Evolutionary conservation across 2,888 invertebrate species (phyloP).

Genomic region (Mimachlamys varia): DNA sequence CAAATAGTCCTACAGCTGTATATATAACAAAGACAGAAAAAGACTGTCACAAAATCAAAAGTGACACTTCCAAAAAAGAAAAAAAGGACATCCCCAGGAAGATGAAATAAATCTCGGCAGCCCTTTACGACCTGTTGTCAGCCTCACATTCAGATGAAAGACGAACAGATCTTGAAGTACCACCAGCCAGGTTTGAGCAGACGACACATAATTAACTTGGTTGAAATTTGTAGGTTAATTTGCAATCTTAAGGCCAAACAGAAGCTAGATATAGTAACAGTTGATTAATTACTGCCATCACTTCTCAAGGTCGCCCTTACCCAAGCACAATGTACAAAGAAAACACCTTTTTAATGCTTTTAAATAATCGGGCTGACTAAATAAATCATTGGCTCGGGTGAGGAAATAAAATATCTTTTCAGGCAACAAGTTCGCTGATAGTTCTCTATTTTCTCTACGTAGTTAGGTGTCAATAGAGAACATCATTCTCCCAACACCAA

Average conservation of each 20-base stretch:
- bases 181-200: slow-evolving; percentile 12
- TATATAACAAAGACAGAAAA: not conserved
- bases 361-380: slow-evolving; percentile 14
- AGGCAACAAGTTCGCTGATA: not conserved
- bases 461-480: slow-evolving; percentile 7
- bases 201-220: slow-evolving; percentile 29
- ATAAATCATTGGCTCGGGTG: slow-evolving; percentile 9
- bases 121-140: not conserved
- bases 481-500: not conserved
- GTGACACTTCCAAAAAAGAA: not conserved
- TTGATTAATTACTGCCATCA: slow-evolving; percentile 25
- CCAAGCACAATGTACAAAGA: not conserved
- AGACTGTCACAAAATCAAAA: not conserved
- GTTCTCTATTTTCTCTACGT: not conserved
- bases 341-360: slow-evolving; percentile 15
- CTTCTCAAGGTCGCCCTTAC: not conserved
- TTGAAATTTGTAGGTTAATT: slow-evolving; percentile 33
- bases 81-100: not conserved
- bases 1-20: not conserved
- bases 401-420: not conserved
- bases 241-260: slow-evolving; percentile 33
- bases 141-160: not conserved
- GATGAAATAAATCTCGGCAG: not conserved
- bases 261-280: slow-evolving; percentile 21
- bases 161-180: not conserved